Percentiles rank a stretch among this genome's conserved stretches.
Evolutionary conservation across 2,797 vertebrate species (phyloP).

Genomic region (Gobio occitaniae): DNA sequence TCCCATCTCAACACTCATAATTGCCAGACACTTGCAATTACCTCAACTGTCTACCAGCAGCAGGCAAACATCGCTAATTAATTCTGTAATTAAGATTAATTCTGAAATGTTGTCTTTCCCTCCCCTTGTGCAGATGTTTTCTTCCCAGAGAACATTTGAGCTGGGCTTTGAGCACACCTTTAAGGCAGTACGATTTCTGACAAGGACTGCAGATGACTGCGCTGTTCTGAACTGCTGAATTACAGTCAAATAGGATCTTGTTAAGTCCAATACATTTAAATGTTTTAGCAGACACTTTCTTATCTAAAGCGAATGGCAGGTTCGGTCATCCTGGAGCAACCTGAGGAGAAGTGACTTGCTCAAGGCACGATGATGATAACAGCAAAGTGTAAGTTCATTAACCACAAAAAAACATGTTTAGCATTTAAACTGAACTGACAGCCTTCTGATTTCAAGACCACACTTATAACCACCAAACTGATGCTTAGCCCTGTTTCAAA

Average conservation of each 20-base stretch:
- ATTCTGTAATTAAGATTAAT: slow-evolving; percentile 71
- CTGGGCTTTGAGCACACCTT: slow-evolving; percentile 26
- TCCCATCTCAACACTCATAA: slow-evolving; percentile 52
- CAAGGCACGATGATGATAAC: slow-evolving; percentile 1
- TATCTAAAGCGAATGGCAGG: not conserved
- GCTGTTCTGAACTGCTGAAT: not conserved
- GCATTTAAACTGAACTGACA: slow-evolving; percentile 2
- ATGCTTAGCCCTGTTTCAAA: not conserved
- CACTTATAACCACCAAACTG: not conserved
- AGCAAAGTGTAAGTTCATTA: slow-evolving; percentile 12
- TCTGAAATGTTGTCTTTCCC: slow-evolving; percentile 70
- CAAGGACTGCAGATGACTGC: slow-evolving; percentile 3
- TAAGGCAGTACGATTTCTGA: not conserved
- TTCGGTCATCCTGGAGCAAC: slow-evolving; percentile 20
- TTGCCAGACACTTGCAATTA: slow-evolving; percentile 65
- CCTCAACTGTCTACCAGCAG: slow-evolving; percentile 55
- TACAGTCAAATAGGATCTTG: not conserved
- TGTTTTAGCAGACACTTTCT: slow-evolving; percentile 3
- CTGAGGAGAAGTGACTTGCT: slow-evolving; percentile 27
- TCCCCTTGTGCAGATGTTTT: slow-evolving; percentile 63
- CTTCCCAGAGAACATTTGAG: slow-evolving; percentile 55
- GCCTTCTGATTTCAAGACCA: not conserved
- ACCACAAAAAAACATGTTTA: not conserved
- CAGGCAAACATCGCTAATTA: slow-evolving; percentile 68
- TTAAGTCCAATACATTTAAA: slow-evolving; percentile 19